A percentile compares a stretch with the other conserved stretches of the same genome.
Conservation (phyloP, 2,888 invertebrate genomes). For the Ormyrus thymus region DNA sequence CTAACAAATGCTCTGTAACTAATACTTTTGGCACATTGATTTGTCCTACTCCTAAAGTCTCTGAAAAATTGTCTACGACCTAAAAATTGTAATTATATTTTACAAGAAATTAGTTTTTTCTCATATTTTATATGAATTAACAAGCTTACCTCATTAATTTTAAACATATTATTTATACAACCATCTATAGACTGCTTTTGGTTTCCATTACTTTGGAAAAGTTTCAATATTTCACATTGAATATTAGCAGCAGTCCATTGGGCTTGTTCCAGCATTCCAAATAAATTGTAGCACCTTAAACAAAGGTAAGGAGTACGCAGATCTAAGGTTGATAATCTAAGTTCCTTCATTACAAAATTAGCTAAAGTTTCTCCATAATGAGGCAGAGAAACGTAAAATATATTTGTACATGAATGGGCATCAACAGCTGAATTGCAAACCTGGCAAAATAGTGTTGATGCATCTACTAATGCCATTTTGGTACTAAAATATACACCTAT, state of each 20-base stretch:
- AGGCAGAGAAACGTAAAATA: conserved; percentile 64
- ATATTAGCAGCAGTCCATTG: conserved; percentile 64
- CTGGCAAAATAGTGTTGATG: conserved; percentile 60
- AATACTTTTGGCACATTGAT: conserved; percentile 4
- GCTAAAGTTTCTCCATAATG: conserved; percentile 62
- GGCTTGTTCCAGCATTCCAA: conserved; percentile 67
- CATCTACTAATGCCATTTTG: conserved; percentile 43
- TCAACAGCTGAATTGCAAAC: conserved; percentile 61
- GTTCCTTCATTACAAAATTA: conserved; percentile 61
- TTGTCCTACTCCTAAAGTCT: conserved; percentile 11
- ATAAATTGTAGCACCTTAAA: conserved; percentile 64
- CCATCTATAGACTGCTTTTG: conserved; percentile 18
- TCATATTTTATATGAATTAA: not conserved
- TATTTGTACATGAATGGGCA: conserved; percentile 60
- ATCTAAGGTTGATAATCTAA: conserved; percentile 58
- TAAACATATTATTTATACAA: not conserved
- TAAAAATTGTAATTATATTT: conserved; percentile 5
- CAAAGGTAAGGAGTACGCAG: conserved; percentile 63
- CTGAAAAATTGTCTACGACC: conserved; percentile 10
- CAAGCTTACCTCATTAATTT: conserved; percentile 2
- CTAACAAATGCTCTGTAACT: conserved; percentile 21
- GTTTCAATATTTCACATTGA: conserved; percentile 64
- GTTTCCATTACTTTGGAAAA: conserved; percentile 58
- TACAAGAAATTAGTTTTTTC: too few species aligned
- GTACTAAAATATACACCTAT: not conserved